Base-by-base conservation (phyloP, 2,797 vertebrate genomes). In the Sebastes cheni region DNA sequence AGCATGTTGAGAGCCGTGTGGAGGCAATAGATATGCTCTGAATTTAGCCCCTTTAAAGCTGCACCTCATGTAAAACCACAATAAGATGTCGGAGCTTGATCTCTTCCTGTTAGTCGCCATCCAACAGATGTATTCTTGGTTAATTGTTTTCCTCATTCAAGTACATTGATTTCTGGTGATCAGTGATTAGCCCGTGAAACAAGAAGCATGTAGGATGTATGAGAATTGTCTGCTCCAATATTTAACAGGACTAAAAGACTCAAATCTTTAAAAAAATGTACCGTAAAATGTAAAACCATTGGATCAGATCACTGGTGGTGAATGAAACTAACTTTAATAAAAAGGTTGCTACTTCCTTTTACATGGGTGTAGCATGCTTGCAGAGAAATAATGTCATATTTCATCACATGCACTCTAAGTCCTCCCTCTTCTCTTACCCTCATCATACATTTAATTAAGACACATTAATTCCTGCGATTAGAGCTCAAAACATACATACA, bases 381-480 rank as follows among this genome's bases (percentile, higher is more conserved):
- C 36, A 39, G 36, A 39, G 36, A 39, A 39, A 39, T 39, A 39
- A 39, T 39, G 55, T 80, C 69, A 58, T 42, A 74, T 74, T 80
- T 81, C 13, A 34, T 75, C 39, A 25, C 62, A 58, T 34, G 16
- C 16, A 23, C 52, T 61, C 30, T 34, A 39, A 54, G 11, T 60
- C 65, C 14, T 61, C 72, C 25, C 59, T 2, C 39, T 77, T 39
- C 5, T 29, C 64, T 69, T 22, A 27, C 20, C 54, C 18, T 39
- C 56, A 60, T 62, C 36, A 50, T 12, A 54, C 58, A 46, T 79
- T 27, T 66, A 34, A 80, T 79, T 68, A 69, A 82, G 50, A 79
- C 18, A 25, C 6, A 39, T 36, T 30, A 7, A 7, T 32, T 62
- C 66, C 13, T 70, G 4, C 11, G 14, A 76, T 67, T 65, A 46